These are phyloP conservation scores for Lutraria rhynchaena DNA, from an alignment of 1,140 invertebrate genomes.

Conservation along the genomic window DNA sequence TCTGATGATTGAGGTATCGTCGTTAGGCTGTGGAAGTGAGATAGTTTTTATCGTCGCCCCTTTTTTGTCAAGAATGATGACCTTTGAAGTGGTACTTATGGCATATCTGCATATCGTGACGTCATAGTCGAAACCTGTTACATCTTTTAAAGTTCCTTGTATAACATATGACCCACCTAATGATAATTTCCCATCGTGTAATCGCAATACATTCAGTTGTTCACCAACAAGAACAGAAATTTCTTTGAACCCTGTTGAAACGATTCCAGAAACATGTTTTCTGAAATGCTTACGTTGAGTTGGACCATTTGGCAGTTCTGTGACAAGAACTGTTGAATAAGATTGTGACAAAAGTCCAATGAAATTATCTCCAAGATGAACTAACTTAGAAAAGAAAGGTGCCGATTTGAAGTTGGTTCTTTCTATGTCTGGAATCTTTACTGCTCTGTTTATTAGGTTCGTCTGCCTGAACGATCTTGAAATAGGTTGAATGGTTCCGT, in stretches of 20 bases:
- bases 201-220: background rate
- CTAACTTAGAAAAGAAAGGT: background rate
- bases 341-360: background rate
- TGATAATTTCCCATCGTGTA: background rate
- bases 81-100: background rate
- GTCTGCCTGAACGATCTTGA: too few species aligned
- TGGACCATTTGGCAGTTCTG: background rate
- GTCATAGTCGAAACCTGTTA: background rate
- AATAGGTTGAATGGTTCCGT: too few species aligned
- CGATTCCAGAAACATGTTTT: background rate
- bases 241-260: background rate
- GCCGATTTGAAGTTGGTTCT: too few species aligned
- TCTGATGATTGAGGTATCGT: background rate
- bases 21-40: background rate
- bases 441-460: too few species aligned
- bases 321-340: background rate
- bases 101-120: background rate
- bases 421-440: too few species aligned
- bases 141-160: background rate
- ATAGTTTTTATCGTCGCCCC: background rate
- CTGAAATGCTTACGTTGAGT: background rate
- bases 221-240: background rate
- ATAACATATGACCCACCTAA: background rate
- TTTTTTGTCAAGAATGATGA: background rate
- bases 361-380: background rate